Percentiles rank a stretch among this genome's conserved stretches.
phyloP scores from a whole-genome alignment of 2,797 vertebrate species.

The Ctenopoma multispine region DNA sequence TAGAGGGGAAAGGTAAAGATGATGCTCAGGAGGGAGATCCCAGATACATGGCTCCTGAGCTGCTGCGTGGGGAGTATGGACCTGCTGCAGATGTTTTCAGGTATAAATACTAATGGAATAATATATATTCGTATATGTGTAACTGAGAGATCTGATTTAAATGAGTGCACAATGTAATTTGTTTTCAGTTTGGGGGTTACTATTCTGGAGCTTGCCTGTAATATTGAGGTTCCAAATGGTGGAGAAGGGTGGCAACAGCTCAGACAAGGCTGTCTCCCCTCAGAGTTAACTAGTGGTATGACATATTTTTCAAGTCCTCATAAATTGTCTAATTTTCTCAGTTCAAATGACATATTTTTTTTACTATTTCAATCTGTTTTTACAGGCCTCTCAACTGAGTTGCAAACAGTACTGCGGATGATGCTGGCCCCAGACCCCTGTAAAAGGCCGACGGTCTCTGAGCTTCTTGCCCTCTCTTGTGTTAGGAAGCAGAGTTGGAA shows the following conservation, averaged over 20 bases:
- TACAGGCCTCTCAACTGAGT: slow-evolving; percentile 86
- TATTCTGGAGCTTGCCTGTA: slow-evolving; percentile 91
- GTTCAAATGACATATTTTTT: not conserved
- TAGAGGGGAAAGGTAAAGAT: slow-evolving; percentile 62
- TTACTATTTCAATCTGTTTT: not conserved
- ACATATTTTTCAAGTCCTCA: not conserved
- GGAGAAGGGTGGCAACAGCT: slow-evolving; percentile 93
- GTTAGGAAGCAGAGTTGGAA: slow-evolving; percentile 80
- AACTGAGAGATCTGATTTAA: not conserved
- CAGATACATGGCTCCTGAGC: slow-evolving; percentile 93
- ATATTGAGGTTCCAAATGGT: slow-evolving; percentile 91
- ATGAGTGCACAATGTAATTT: not conserved
- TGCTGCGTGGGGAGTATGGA: slow-evolving; percentile 88
- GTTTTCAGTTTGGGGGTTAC: slow-evolving; percentile 89
- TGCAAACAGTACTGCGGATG: slow-evolving; percentile 84
- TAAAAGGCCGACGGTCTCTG: slow-evolving; percentile 83
- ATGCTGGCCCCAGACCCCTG: slow-evolving; percentile 88
- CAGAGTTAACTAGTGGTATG: slow-evolving; percentile 87
- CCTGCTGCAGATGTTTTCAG: slow-evolving; percentile 92
- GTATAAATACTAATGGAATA: slow-evolving; percentile 65
- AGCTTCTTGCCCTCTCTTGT: slow-evolving; percentile 82
- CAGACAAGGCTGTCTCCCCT: slow-evolving; percentile 87
- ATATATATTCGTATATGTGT: not conserved
- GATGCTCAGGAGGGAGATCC: slow-evolving; percentile 92
- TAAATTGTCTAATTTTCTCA: not conserved